phyloP scores from a whole-genome alignment of 2,888 invertebrate genomes.

The Crepidodera aurea region DNA sequence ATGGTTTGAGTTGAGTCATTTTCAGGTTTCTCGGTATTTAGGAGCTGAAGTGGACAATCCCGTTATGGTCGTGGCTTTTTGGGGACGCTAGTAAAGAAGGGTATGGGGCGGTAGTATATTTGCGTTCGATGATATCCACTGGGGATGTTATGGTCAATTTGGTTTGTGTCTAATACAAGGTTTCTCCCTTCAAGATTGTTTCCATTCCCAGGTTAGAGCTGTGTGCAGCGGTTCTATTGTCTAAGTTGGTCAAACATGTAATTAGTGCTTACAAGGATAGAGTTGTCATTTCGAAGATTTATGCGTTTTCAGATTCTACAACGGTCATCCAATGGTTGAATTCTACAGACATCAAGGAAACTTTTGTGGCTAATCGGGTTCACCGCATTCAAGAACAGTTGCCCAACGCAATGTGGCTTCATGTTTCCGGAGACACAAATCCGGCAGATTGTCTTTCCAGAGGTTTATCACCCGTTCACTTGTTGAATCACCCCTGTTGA shows the following conservation, averaged over 20 bases:
- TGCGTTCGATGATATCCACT: background rate
- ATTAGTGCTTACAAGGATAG: background rate
- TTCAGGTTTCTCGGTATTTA: background rate
- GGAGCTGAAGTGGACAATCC: background rate
- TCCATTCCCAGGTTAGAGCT: slow-evolving; percentile 14
- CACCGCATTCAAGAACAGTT: slow-evolving; percentile 3
- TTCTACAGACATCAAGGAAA: background rate
- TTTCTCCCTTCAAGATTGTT: slow-evolving; percentile 4
- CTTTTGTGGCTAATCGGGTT: slow-evolving; percentile 13
- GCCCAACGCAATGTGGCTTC: background rate
- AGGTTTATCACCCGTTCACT: background rate
- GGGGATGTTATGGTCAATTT: background rate
- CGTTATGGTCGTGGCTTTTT: slow-evolving; percentile 15
- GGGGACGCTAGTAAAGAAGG: slow-evolving; percentile 21
- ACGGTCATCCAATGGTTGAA: slow-evolving; percentile 13
- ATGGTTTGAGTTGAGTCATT: too few relatives aligned
- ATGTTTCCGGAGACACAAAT: slow-evolving; percentile 1
- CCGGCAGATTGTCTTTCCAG: slow-evolving; percentile 6
- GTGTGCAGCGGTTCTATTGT: background rate
- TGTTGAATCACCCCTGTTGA: background rate
- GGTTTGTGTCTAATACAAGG: slow-evolving; percentile 15
- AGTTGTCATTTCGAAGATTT: slow-evolving; percentile 6
- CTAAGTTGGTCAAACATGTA: background rate
- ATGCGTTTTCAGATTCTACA: slow-evolving; percentile 19
- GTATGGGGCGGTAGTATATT: slow-evolving; percentile 19